Base-by-base conservation (phyloP, 1,140 invertebrate genomes). In the Drosophila lowei region DNA sequence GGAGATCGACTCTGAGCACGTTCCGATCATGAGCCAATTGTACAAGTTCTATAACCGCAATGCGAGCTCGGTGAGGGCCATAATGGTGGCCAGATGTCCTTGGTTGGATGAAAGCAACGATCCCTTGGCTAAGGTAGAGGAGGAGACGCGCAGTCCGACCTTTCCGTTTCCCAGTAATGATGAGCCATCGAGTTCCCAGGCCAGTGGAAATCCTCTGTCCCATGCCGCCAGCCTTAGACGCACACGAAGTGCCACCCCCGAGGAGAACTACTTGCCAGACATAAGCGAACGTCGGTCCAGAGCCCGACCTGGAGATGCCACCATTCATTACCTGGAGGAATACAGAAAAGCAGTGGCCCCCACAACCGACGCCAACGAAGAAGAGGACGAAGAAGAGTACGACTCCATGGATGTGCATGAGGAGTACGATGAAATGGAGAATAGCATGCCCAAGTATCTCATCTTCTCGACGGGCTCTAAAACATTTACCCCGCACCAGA, bases 401-500 rank as follows among this genome's bases (percentile, higher is more conserved):
- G 81, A 86, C 6, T 38, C 57, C 0, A 73, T 80, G 56, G 83
- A 72, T 23, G 15, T 80, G 0, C 61, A 63, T 38, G 89, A 89
- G 42, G 89, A 91, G 28, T 89, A 89, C 60, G 86, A 93, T 65
- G 93, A 94, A 54, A 91, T 92, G 54, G 93, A 93, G 56, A 92
- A 81, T 23, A 75, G 59, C 46, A 62, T 90, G 38, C 89, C 90
- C 65, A 97, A 97, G 89, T 95, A 95, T 90, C 92, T 98, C 13
- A 97, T 98, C 70, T 98, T 97, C 90, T 97, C 96, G 6, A 96
- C 95, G 52, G 96, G 96, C 0, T 95, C 95, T 8, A 94, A 96
- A 91, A 97, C 96, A 0, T 97, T 96, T 77, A 96, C 95, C 2
- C 97, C 97, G 0, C 97, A 98, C 93, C 95, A 97, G 92, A 96